Evolutionary conservation across 2,113 vertebrate genomes (phyloP).

Genomic region (Cyanoderma ruficeps): DNA sequence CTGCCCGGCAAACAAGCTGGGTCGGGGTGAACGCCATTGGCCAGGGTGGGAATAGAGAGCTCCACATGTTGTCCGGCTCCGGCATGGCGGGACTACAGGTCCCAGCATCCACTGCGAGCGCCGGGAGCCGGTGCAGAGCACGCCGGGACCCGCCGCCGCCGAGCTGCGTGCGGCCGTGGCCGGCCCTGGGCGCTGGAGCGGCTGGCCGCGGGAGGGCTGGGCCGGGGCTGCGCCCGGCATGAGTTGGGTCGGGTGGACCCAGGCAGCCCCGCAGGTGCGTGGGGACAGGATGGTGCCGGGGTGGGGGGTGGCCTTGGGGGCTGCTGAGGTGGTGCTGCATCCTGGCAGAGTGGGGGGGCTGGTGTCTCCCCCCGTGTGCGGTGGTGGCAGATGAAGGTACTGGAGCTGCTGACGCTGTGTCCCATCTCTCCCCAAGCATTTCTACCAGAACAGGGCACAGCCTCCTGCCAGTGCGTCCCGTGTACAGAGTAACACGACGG

Average conservation of each 20-base stretch:
- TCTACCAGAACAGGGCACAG: slow-evolving; percentile 87
- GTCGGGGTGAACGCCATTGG: background rate
- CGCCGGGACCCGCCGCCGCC: background rate
- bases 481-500: slow-evolving; percentile 84
- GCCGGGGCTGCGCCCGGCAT: background rate
- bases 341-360: rapidly evolving
- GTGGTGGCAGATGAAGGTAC: background rate
- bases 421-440: slow-evolving; percentile 80
- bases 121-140: background rate
- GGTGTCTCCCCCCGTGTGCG: background rate
- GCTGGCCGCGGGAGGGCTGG: background rate
- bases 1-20: background rate
- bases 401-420: background rate
- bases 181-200: background rate
- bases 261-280: slow-evolving; percentile 4
- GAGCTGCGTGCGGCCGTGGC: slow-evolving; percentile 8
- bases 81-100: slow-evolving; percentile 15
- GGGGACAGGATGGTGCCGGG: background rate
- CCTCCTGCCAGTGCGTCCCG: slow-evolving; percentile 87
- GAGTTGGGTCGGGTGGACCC: slow-evolving; percentile 43
- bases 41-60: background rate
- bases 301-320: background rate
- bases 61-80: background rate
- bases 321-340: background rate
- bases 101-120: slow-evolving; percentile 11